Conservation (phyloP, 2,888 invertebrate genomes). For the Endotricha flammealis region DNA sequence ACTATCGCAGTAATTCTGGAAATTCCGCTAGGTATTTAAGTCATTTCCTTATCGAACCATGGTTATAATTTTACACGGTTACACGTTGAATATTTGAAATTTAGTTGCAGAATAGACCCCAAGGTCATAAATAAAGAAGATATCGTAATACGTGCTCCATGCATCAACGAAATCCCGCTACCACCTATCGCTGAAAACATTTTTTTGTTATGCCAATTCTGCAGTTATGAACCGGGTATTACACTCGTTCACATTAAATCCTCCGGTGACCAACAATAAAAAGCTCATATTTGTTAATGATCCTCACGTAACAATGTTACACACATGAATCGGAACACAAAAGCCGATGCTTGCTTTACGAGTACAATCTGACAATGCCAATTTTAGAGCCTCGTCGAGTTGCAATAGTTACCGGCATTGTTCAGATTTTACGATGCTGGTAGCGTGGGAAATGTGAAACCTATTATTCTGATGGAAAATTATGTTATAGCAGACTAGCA, state of each 20-base stretch:
- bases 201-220: no score
- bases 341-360: conserved; percentile 38
- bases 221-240: neutral
- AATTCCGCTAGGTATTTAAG: no score
- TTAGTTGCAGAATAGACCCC: no score
- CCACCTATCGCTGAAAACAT: no score
- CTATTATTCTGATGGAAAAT: conserved; percentile 23
- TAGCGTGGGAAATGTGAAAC: conserved; percentile 31
- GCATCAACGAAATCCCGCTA: no score
- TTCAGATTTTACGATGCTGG: conserved; percentile 49
- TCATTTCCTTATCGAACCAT: no score
- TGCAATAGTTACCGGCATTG: conserved; percentile 53
- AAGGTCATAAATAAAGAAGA: no score
- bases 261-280: conserved; percentile 4
- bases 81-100: no score
- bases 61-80: no score
- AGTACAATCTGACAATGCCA: conserved; percentile 57
- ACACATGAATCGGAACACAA: conserved; percentile 1
- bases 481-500: conserved; percentile 16
- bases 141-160: no score
- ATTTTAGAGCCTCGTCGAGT: conserved; percentile 55
- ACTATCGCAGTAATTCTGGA: no score
- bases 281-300: conserved; percentile 2
- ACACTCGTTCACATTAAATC: conserved; percentile 1
- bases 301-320: conserved; percentile 1